A percentile compares a stretch with the other conserved stretches of the same genome.
Conservation (phyloP, 2,113 vertebrate species). For the Pterocles gutturalis region DNA sequence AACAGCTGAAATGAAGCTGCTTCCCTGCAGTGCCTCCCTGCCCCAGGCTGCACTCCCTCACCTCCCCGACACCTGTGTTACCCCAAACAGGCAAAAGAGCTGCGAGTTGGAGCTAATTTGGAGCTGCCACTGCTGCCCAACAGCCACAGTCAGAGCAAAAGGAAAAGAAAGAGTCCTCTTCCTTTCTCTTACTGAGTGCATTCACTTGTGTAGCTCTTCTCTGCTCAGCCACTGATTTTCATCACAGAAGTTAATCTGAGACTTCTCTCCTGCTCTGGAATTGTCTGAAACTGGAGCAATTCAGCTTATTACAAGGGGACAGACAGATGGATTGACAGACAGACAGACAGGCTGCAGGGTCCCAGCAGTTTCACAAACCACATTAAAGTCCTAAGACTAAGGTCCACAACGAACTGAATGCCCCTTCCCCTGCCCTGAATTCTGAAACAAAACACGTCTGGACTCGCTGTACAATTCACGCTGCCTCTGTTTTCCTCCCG, state of each 20-base stretch:
- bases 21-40: rapidly evolving
- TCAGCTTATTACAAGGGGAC: neutral
- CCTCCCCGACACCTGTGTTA: neutral
- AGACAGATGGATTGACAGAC: neutral
- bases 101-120: neutral
- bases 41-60: neutral
- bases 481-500: neutral
- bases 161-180: neutral
- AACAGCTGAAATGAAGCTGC: neutral
- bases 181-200: neutral
- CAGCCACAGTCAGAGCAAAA: rapidly evolving
- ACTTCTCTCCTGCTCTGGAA: neutral
- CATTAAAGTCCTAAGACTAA: neutral
- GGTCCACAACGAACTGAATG: neutral
- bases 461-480: neutral
- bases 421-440: neutral
- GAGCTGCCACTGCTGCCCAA: neutral
- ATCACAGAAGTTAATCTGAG: neutral
- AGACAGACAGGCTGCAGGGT: neutral
- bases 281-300: neutral
- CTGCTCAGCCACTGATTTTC: neutral
- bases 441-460: neutral
- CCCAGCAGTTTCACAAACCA: neutral
- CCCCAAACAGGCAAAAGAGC: neutral
- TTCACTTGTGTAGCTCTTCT: neutral